phyloP scores from a whole-genome alignment of 1,140 invertebrate species.

The Ceratosolen solmsi region DNA sequence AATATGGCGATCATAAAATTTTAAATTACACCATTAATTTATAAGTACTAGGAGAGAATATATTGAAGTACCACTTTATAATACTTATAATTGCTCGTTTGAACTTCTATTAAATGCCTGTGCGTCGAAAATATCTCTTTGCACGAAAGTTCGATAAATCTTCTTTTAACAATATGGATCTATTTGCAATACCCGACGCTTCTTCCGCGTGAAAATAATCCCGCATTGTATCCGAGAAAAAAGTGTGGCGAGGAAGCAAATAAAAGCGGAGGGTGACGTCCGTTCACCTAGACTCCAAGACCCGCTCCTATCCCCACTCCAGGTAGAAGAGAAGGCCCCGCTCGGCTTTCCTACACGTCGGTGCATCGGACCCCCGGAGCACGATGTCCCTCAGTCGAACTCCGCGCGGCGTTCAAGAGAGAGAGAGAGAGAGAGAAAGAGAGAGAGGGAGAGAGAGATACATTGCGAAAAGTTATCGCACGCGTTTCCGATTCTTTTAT shows the following conservation, averaged over 20 bases:
- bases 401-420: not conserved
- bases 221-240: too few relatives aligned
- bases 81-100: too few relatives aligned
- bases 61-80: too few relatives aligned
- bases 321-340: not conserved
- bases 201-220: too few relatives aligned
- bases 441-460: not conserved
- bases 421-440: not conserved
- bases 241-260: not conserved
- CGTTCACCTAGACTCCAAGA: not conserved
- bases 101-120: too few relatives aligned
- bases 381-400: not conserved
- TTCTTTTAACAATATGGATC: too few relatives aligned
- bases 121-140: too few relatives aligned
- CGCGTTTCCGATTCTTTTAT: not conserved
- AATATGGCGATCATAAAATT: too few relatives aligned
- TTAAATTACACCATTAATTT: too few relatives aligned
- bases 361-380: not conserved
- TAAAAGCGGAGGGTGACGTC: not conserved
- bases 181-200: too few relatives aligned
- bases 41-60: too few relatives aligned
- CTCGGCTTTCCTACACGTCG: not conserved
- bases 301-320: slow-evolving; percentile 2
- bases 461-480: not conserved
- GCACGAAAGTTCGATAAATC: too few relatives aligned